Conservation (phyloP, 2,888 invertebrate species). For the Anorthoa munda region DNA sequence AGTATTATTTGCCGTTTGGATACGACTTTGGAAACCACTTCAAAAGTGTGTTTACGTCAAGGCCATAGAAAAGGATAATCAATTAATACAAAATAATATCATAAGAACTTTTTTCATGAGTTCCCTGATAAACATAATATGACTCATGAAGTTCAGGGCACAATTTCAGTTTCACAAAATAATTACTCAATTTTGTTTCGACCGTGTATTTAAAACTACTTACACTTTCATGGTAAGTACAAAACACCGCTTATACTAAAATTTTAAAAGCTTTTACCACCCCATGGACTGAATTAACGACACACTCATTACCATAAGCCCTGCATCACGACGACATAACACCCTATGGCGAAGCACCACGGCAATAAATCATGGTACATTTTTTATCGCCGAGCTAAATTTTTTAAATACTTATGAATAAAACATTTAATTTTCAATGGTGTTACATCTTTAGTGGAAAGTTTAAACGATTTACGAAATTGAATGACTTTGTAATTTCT, state of each 20-base stretch:
- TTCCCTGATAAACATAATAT: not conserved
- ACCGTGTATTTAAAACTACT: conserved; percentile 33
- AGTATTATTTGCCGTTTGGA: too few species aligned
- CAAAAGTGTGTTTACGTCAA: too few species aligned
- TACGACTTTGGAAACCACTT: too few species aligned
- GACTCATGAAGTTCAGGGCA: too few species aligned
- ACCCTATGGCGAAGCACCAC: conserved; percentile 64
- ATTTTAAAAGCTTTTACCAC: conserved; percentile 63
- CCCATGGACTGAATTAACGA: conserved; percentile 63
- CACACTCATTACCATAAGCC: conserved; percentile 72
- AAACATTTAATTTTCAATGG: conserved; percentile 85
- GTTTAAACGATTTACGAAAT: conserved; percentile 68
- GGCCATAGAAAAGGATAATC: too few species aligned
- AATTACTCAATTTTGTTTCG: not conserved
- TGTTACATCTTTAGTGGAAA: conserved; percentile 64
- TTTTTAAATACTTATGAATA: conserved; percentile 84
- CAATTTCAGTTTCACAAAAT: not conserved
- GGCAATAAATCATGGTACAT: conserved; percentile 79
- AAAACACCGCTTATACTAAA: conserved; percentile 44
- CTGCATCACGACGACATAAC: conserved; percentile 69
- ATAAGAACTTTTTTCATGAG: not conserved
- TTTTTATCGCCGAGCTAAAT: conserved; percentile 81
- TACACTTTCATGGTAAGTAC: conserved; percentile 22
- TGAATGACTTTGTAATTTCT: conserved; percentile 65
- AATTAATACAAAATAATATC: too few species aligned